Evolutionary conservation across 1,140 invertebrate genomes (phyloP), one percentile per base, ranked within the genome.

Genomic region (Pogonognathellus flavescens): DNA sequence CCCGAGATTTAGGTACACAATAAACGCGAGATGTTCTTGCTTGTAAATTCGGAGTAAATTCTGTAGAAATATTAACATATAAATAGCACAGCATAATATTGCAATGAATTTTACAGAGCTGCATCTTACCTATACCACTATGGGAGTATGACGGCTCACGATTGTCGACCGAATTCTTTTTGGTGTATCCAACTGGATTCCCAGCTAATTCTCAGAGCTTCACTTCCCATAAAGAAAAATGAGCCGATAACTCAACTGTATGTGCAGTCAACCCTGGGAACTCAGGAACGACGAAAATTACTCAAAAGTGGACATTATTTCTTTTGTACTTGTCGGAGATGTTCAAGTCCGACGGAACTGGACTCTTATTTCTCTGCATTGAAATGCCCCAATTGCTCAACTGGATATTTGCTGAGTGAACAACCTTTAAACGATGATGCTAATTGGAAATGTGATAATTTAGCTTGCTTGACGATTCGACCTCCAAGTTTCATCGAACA

Each of bases 301-400:
- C 84, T 90, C 6, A 87, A 89, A 83, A 66, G 88, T 11, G 88
- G 86, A 52, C 89, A 90, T 82, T 89, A 89, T 80, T 90, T 90
- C 80, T 88, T 87, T 85, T 90, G 90, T 84, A 85, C 76, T 4
- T 90, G 90, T 84, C 53, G 52, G 22, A 83, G 90, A 25, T 90
- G 90, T 72, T 59, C 84, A 14, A 90, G 90, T 80, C 90, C 90
- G 0, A 89, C 88, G 10, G 90, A 90, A 84, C 16, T 87, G 9
- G 84, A 76, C 13, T 83, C 86, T 11, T 88, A 82, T 25, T 84
- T 88, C 50, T 83, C 88, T n/a, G 80, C 86, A 20, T 22, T 88
- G 31, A 88, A 87, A 72, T 89, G 88, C 55, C 84, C 82, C n/a
- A 60, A 62, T 14, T 66, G 66, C n/a, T 13, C 66, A 13, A 22